These are phyloP conservation scores for Drosophila bunnanda DNA, from an alignment of 2,888 invertebrate genomes.

Conservation along the genomic window DNA sequence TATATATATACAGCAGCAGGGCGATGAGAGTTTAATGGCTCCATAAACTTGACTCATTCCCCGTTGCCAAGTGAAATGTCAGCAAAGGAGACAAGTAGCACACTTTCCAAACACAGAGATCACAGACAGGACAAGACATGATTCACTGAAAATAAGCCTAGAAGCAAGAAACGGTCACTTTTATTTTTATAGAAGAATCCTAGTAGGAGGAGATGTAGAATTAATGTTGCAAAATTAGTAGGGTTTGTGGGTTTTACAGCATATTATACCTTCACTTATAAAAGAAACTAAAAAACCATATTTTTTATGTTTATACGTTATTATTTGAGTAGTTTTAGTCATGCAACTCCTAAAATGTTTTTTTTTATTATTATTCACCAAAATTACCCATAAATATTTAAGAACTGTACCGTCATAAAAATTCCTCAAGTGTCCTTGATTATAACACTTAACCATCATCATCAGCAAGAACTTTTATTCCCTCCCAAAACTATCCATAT, in stretches of 20 bases:
- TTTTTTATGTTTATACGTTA: too few relatives aligned
- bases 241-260: too few relatives aligned
- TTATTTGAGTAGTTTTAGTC: too few relatives aligned
- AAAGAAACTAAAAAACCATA: too few relatives aligned
- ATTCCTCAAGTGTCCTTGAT: background rate
- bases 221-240: background rate
- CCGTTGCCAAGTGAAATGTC: conserved; percentile 10
- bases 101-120: conserved; percentile 7
- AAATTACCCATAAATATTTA: background rate
- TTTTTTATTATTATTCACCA: background rate
- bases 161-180: background rate
- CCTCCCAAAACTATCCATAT: background rate
- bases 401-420: background rate
- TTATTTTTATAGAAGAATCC: background rate
- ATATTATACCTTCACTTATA: too few relatives aligned
- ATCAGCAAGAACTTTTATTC: conserved; percentile 3
- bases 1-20: background rate
- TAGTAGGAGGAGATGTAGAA: too few relatives aligned
- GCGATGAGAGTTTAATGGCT: conserved; percentile 34
- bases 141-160: background rate
- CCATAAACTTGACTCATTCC: conserved; percentile 34
- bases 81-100: background rate
- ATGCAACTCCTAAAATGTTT: background rate
- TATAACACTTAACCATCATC: background rate
- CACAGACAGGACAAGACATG: conserved; percentile 8